These are phyloP conservation scores for Cochlearius cochlearius DNA, from an alignment of 2,113 vertebrate genomes.

Conservation along the genomic window DNA sequence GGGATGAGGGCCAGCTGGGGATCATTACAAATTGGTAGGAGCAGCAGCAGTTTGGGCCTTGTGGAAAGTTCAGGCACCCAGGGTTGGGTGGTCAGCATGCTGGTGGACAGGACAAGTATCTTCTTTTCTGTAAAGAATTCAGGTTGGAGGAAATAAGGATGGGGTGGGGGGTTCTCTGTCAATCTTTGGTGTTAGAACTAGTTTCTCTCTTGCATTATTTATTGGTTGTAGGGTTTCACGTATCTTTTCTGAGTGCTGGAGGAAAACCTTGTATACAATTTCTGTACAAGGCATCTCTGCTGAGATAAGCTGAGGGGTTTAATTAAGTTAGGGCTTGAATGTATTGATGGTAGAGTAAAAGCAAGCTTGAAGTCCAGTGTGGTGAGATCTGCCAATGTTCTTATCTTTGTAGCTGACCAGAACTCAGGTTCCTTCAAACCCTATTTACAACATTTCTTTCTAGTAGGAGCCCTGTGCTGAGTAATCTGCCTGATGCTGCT, in stretches of 20 bases:
- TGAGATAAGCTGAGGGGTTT: background rate
- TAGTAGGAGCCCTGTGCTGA: fast-evolving
- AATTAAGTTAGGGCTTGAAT: background rate
- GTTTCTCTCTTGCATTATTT: background rate
- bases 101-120: background rate
- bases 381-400: background rate
- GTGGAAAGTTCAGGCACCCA: background rate
- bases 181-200: background rate
- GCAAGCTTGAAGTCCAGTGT: background rate
- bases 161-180: background rate
- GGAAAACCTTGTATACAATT: fast-evolving
- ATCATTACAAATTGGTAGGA: background rate
- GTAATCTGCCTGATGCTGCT: background rate
- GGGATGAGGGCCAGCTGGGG: background rate
- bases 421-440: background rate
- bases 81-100: fast-evolving
- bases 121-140: background rate
- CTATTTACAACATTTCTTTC: background rate
- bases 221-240: background rate
- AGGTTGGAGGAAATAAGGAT: background rate
- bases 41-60: background rate
- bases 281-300: background rate
- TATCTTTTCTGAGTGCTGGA: background rate
- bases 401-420: background rate
- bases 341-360: background rate